Evolutionary conservation across 2,113 vertebrate genomes (phyloP).

Genomic region (Loxodonta africana): DNA sequence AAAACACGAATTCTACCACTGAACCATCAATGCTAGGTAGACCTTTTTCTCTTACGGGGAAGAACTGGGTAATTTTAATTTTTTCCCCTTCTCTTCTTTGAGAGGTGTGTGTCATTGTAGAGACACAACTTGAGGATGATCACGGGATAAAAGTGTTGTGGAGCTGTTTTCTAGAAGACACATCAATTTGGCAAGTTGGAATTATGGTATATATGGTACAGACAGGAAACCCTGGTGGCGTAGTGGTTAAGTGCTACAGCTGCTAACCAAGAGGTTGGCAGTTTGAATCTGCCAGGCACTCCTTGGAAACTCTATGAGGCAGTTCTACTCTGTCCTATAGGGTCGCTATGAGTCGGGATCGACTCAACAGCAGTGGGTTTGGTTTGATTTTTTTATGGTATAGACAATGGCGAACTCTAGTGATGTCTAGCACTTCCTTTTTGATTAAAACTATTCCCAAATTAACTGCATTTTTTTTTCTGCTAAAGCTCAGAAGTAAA

Average conservation of each 20-base stretch:
- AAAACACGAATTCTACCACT: not conserved
- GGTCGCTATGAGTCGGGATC: too few relatives aligned
- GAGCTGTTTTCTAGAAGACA: conserved; percentile 32
- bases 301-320: too few relatives aligned
- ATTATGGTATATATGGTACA: not conserved
- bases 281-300: too few relatives aligned
- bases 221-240: not conserved
- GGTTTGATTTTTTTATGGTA: too few relatives aligned
- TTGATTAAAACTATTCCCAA: not conserved
- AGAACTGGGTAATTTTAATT: not conserved
- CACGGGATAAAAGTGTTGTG: not conserved
- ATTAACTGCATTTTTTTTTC: conserved; percentile 24
- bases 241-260: too few relatives aligned
- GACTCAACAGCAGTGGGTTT: too few relatives aligned
- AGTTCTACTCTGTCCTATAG: too few relatives aligned
- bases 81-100: not conserved
- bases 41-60: conserved; percentile 9
- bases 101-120: conserved; percentile 15
- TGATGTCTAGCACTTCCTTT: conserved; percentile 16
- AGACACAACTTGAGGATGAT: not conserved
- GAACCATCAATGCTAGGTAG: not conserved
- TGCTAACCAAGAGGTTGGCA: too few relatives aligned
- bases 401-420: not conserved
- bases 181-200: not conserved
- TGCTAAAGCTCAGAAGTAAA: not conserved